Base-by-base conservation (phyloP, 2,888 invertebrate species). In the Tromatobia lineatoria region DNA sequence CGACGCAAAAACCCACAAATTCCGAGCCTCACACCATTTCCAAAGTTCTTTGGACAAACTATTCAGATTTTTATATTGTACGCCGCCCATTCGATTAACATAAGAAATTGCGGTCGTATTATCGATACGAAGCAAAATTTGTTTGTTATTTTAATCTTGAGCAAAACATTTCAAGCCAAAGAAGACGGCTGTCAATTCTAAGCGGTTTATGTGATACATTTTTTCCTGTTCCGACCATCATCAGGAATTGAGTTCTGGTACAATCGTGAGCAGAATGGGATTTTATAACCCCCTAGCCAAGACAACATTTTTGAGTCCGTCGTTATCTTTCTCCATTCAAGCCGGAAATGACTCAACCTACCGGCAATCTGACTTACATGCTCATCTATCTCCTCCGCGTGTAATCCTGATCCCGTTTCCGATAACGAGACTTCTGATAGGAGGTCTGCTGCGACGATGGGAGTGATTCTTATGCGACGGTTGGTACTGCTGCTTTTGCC, bases 31-130 rank as follows among this genome's bases (percentile, higher is more conserved):
- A 66, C 82, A 82, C 82, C 79, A 85, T 20, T 66, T 25, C 85
- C 83, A 84, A n/a, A 85, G 69, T 8, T 69, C 42, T 29, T 29
- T 29, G 29, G 29, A 29, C 29, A 29, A 29, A 29, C 29, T 29
- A 4, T 29, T 29, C 29, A 29, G 50, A 11, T 80, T 52, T 18
- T 61, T 15, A 47, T 57, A 83, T 18, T 74, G 67, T 4, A 80
- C 80, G 45, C 75, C 80, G 3, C 85, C 80, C 77, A 78, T 86
- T 29, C 80, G 45, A 45, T 87, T 85, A 7, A 87, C 70, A 50
- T 85, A 80, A 4, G 87, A 78, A 38, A 85, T 77, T 1, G 83
- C 83, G 10, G 85, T 83, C 13, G 80, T 83, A 59, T 87, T 87
- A n/a, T 85, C 85, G 20, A 87, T 71, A 11, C 83, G 64, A 20